Conservation (phyloP, 92 coral and sea anemone genomes). For the Zoanthus sansibaricus region DNA sequence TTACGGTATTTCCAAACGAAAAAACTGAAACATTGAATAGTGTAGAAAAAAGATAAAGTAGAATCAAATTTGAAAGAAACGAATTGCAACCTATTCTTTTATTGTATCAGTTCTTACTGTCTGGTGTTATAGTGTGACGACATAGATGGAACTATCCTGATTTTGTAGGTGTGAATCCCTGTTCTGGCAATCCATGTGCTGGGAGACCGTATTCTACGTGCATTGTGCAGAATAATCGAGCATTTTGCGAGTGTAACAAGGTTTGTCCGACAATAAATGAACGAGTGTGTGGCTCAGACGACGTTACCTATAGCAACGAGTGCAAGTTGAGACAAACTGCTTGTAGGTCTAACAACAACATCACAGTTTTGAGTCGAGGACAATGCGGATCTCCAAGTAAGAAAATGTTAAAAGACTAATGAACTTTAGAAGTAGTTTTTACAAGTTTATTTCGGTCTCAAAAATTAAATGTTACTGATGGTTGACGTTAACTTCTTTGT, state of each 20-base stretch:
- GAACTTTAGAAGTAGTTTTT: neutral
- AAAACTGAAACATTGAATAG: too few relatives aligned
- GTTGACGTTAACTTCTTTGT: too few relatives aligned
- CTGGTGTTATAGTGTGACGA: too few relatives aligned
- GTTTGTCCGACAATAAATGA: neutral
- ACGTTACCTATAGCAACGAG: slow-evolving; percentile 10
- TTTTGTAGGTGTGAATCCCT: neutral
- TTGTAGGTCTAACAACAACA: slow-evolving; percentile 12
- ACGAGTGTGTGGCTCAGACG: slow-evolving; percentile 33
- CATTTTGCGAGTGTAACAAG: slow-evolving; percentile 30
- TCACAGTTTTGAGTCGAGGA: slow-evolving; percentile 15
- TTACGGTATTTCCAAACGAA: too few relatives aligned
- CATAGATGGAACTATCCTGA: too few relatives aligned
- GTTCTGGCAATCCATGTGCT: slow-evolving; percentile 37
- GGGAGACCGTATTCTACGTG: slow-evolving; percentile 26
- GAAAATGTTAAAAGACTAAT: neutral
- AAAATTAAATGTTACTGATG: neutral
- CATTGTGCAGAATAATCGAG: neutral
- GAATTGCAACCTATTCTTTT: too few relatives aligned
- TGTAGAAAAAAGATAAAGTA: too few relatives aligned
- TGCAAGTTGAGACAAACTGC: neutral
- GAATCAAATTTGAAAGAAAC: too few relatives aligned
- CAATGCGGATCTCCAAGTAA: slow-evolving; percentile 17
- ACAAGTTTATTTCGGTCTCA: neutral
- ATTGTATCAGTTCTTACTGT: too few relatives aligned